These are phyloP conservation scores for Globia sparganii DNA, from an alignment of 2,888 invertebrate species.

Conservation along the genomic window DNA sequence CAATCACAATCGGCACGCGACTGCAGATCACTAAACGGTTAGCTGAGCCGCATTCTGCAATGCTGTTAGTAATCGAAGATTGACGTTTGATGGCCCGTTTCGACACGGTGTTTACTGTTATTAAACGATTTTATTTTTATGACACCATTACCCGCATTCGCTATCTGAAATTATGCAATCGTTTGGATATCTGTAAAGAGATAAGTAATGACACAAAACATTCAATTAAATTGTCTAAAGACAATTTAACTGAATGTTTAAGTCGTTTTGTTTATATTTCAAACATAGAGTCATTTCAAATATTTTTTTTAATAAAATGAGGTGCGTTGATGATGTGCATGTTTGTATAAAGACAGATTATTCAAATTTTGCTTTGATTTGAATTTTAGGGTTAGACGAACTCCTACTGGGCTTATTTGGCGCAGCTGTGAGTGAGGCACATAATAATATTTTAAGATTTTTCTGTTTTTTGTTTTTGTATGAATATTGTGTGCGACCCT, in stretches of 20 bases:
- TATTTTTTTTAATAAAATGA: neutral
- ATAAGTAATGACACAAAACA: constrained; percentile 4
- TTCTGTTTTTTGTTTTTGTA: neutral
- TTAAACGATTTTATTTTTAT: constrained; percentile 43
- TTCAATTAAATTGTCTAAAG: constrained; percentile 8
- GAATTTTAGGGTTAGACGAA: neutral
- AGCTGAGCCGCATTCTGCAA: constrained; percentile 32
- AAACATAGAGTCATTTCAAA: neutral
- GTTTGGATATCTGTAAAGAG: constrained; percentile 26
- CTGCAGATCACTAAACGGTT: constrained; percentile 25
- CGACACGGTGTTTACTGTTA: constrained; percentile 34
- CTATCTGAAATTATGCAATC: constrained; percentile 45
- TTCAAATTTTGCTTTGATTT: neutral
- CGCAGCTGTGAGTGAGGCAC: neutral
- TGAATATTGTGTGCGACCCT: neutral
- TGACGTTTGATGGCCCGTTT: constrained; percentile 35
- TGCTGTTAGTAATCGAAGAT: constrained; percentile 31
- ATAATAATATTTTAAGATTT: neutral
- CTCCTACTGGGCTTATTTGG: neutral
- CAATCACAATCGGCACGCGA: constrained; percentile 22
- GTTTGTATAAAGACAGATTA: constrained; percentile 5
- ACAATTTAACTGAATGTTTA: too few species aligned
- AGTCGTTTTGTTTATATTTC: constrained; percentile 3
- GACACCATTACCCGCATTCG: constrained; percentile 30
- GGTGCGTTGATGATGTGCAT: neutral